Evolutionary conservation across 2,113 vertebrate species (phyloP), one percentile per base, ranked within the genome.

Genomic region (Xerus inauris): DNA sequence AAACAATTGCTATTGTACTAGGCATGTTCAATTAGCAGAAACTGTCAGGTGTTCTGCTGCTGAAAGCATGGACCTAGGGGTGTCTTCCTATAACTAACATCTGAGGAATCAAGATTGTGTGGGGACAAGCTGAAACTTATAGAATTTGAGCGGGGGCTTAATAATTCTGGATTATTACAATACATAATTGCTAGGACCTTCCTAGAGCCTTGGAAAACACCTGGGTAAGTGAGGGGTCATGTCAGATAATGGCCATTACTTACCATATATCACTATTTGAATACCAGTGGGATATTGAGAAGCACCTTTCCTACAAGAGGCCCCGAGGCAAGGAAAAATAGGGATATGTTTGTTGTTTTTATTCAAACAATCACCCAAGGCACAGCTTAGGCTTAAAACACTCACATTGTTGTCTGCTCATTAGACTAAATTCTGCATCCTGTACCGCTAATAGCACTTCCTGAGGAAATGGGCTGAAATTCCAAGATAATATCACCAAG

Each of bases 1-100:
- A 82, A 96, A 97, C 96, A 97, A 97, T 97, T 45, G 76, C 92
- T 72, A 96, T 98, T 97, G 97, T 97, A 71, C 75, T 62, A 40
- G 85, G 73, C 2, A 0, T 12, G 62, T 59, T 87, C 47, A 1
- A 17, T 35, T 35, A 40, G 14, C 65, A 71, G 83, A 32, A 1
- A 40, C 20, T 28, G 92, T 93, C 96, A 96, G 89, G 94, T 97
- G 93, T 83, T 75, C 77, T 88, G 20, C 49, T 38, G 40, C 45
- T 51, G 67, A 71, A 51, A 79, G 64, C 59, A 35, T 22, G 38
- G 32, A 7, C 14, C 38, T 64, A 62, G 28, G 14, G 16, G 11
- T 6, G 57, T 30, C 32, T 75, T 79, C 73, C 65, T 10, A 47
- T 6, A 71, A 85, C 87, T 24, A 86, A 22, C 51, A 28, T 26